Evolutionary conservation across 2,113 vertebrate genomes (phyloP).

Genomic region (zebrafish (Danio rerio)): GRCz12tu NC_133198.1:21786501-21787000

Average conservation of each 20-base stretch:
- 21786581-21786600: too few relatives aligned
- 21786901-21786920: background rate
- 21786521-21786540: too few relatives aligned
- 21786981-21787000: slow-evolving; percentile 46
- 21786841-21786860: background rate
- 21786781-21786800: background rate
- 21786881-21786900: background rate
- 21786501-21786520: too few relatives aligned
- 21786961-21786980: slow-evolving; percentile 26
- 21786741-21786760: background rate
- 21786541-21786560: too few relatives aligned
- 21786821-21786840: background rate
- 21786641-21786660: too few relatives aligned
- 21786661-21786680: too few relatives aligned
- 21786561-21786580: too few relatives aligned
- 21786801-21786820: background rate
- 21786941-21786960: slow-evolving; percentile 37
- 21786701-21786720: background rate
- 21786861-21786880: background rate
- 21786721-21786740: background rate
- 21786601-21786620: too few relatives aligned
- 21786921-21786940: slow-evolving; percentile 12
- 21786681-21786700: too few relatives aligned
- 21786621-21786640: too few relatives aligned
- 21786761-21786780: background rate